These are phyloP conservation scores for Pseudopodoces humilis DNA, from an alignment of 2,113 vertebrate genomes.

Conservation along the genomic window DNA sequence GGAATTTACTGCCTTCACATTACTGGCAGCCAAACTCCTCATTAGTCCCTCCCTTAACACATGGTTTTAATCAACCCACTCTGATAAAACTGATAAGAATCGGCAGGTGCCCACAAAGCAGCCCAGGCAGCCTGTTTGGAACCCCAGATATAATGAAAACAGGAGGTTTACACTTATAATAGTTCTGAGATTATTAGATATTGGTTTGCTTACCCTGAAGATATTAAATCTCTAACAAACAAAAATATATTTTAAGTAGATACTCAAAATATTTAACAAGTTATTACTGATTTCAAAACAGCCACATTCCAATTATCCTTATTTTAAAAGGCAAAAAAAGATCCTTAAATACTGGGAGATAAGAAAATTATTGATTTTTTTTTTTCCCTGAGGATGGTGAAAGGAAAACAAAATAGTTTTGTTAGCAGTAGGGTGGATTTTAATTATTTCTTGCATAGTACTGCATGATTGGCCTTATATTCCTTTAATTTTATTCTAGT, in stretches of 20 bases:
- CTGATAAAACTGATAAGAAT: not conserved
- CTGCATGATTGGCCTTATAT: not conserved
- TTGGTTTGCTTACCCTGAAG: not conserved
- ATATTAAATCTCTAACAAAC: not conserved
- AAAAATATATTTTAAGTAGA: not conserved
- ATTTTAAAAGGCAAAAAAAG: not conserved
- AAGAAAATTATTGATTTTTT: not conserved
- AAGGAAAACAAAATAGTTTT: not conserved
- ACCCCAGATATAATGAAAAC: not conserved
- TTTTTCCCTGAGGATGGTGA: not conserved
- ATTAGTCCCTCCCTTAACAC: not conserved
- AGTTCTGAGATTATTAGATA: not conserved
- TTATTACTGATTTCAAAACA: not conserved
- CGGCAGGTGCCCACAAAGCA: not conserved
- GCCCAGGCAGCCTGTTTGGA: not conserved
- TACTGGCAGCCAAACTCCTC: not conserved
- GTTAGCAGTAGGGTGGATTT: not conserved
- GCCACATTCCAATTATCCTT: not conserved
- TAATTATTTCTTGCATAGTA: not conserved
- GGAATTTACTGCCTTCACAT: not conserved
- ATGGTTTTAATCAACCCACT: not conserved
- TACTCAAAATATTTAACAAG: not conserved
- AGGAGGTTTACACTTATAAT: not conserved
- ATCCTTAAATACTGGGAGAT: not conserved
- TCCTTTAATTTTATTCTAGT: not conserved